Conservation (phyloP, 1,140 invertebrate genomes). For the Lordiphosa mommai region DNA sequence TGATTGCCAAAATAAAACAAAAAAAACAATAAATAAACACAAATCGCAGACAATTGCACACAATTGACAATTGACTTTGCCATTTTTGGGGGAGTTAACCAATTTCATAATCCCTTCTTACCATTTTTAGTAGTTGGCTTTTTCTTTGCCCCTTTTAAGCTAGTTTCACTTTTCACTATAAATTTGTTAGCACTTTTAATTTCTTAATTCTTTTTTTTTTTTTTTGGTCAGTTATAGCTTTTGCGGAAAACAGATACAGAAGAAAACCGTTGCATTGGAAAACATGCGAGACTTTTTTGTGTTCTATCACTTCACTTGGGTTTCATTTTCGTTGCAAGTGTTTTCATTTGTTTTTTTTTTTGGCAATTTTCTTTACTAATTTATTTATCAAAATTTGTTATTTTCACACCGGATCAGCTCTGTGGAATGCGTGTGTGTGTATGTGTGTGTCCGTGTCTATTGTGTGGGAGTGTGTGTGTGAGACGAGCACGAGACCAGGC, state of each 20-base stretch:
- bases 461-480: conserved; percentile 37
- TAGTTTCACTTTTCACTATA: conserved; percentile 3
- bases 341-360: neutral
- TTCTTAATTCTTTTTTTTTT: conserved; percentile 7
- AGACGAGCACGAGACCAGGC: conserved; percentile 46
- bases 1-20: conserved; percentile 5
- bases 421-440: conserved; percentile 9
- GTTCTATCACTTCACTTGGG: conserved; percentile 21
- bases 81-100: neutral
- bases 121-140: conserved; percentile 48
- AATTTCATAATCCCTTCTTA: conserved; percentile 63
- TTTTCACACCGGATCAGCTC: conserved; percentile 1
- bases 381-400: conserved; percentile 8
- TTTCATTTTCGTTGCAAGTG: conserved; percentile 14
- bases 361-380: no score
- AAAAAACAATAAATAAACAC: conserved; percentile 1
- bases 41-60: conserved; percentile 17
- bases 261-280: conserved; percentile 70
- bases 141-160: conserved; percentile 2
- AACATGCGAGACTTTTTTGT: conserved; percentile 46
- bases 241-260: conserved; percentile 74
- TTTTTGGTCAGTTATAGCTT: conserved; percentile 34
- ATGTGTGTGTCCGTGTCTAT: conserved; percentile 33
- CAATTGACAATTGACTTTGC: conserved; percentile 4
- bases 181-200: conserved; percentile 9